Conservation (phyloP, 2,113 vertebrate species). For the Ameiurus melas region DNA sequence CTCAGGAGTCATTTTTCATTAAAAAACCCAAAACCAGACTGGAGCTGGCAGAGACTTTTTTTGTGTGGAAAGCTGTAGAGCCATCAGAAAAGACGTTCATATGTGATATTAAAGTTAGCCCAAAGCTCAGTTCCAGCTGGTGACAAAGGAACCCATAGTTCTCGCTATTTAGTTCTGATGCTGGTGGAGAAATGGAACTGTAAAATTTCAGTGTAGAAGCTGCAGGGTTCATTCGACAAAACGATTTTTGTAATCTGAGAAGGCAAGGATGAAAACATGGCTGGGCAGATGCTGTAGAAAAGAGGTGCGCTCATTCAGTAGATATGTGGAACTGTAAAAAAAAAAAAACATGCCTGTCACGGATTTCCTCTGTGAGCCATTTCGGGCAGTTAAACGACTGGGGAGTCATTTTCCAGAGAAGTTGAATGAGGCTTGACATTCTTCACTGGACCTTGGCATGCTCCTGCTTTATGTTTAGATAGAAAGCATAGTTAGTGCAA, state of each 20-base stretch:
- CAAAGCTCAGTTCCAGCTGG: constrained; percentile 31
- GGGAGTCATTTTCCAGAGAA: constrained; percentile 30
- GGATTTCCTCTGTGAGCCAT: constrained; percentile 45
- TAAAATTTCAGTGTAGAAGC: constrained; percentile 28
- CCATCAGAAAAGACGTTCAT: neutral
- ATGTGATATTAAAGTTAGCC: constrained; percentile 10
- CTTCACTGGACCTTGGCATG: constrained; percentile 34
- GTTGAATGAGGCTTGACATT: constrained; percentile 44
- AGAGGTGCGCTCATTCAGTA: constrained; percentile 56
- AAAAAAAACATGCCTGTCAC: constrained; percentile 52
- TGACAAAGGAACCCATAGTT: constrained; percentile 31
- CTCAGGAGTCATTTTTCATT: constrained; percentile 33
- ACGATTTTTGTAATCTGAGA: constrained; percentile 56
- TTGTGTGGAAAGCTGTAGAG: constrained; percentile 1
- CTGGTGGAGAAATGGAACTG: neutral
- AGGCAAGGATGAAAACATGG: constrained; percentile 53
- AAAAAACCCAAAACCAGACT: neutral
- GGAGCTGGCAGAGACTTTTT: neutral
- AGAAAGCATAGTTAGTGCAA: constrained; percentile 31
- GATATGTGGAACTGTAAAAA: constrained; percentile 57
- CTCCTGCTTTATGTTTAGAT: constrained; percentile 46
- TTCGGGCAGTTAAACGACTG: constrained; percentile 52
- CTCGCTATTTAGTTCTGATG: neutral
- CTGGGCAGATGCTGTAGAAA: constrained; percentile 48
- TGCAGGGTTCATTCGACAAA: constrained; percentile 45